Evolutionary conservation across 2,113 vertebrate species (phyloP), one percentile per base, ranked within the genome.

Genomic region (Rhabdomys dilectus): DNA sequence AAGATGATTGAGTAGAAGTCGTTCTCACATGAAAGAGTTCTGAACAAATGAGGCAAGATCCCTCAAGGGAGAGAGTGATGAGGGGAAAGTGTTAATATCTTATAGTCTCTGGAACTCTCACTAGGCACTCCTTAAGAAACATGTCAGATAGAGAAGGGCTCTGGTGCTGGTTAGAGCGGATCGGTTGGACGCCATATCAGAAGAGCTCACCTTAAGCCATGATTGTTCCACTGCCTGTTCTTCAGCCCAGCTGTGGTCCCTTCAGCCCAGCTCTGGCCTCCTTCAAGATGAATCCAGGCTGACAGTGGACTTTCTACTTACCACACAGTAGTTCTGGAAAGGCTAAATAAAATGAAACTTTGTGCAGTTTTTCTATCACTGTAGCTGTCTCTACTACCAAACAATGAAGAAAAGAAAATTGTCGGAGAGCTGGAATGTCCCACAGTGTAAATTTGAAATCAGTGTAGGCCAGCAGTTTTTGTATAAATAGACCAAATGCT

Each of bases 1-100:
- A 81, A 91, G 51, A 81, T 75, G 39, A 94, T 26, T 84, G 29
- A 89, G 86, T 90, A 91, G 87, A 86, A n/a, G 4, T 87, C 42
- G 39, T 91, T 80, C 29, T 82, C 86, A 48, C 34, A 34, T 93
- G 60, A 77, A 91, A n/a, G 6, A 34, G 39, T 72, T 80, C 58
- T 87, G 22, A 89, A 62, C 48, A 29, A 42, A 51, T 21, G 0
- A 45, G 39, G 21, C 13, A 29, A 0, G 75, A 26, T 1, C 9
- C 21, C 66, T 31, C 8, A 53, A 19, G 45, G 34, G 10, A 81
- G 45, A 42, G 19, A 7, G 21, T 64, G 26, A 51, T 31, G 29
- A 76, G 15, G 12, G 39, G 13, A 66, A 89, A 19, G 45, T 13
- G 58, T 73, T 91, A 76, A 39, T 64, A 9, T 42, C 36, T 45